Base-by-base conservation (phyloP, 1,140 invertebrate genomes). In the Gryon sp. region DNA sequence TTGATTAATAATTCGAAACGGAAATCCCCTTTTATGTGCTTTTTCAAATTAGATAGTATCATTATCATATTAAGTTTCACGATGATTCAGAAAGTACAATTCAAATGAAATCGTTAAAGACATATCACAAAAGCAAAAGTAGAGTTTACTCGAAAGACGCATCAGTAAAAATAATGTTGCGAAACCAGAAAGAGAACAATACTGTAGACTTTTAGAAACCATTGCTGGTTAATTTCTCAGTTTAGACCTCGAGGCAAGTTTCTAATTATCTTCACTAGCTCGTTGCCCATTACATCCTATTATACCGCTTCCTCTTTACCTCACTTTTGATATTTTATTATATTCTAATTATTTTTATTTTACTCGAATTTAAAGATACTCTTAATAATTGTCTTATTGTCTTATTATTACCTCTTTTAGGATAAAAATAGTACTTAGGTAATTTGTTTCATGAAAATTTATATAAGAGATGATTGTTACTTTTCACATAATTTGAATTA, bases 241-340 rank as follows among this genome's bases (percentile, higher is more conserved):
- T 36, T 60, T 52, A 41, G 22, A 73, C 50, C 76, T 72, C 59
- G 80, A 52, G 73, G 80, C 78, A 62, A 70, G 66, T 80, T 82
- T 77, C 81, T 83, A 83, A 83, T 83, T 83, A 83, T 78, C 79
- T 73, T 52, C 41, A 68, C 70, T 69, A 38, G 38, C 55, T n/a
- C 36, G 48, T 62, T 50, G 30, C n/a, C 50, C 46, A 40, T 62
- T 62, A 53, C 68, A 53, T 52, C 11, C 14, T 41, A 41, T 36
- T 66, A 11, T 32, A 55, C 52, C 48, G 53, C 40, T 62, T 72
- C 46, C 38, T 66, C 68, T 72, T 48, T 50, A 68, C 79, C 62
- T 32, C 76, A 79, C 36, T 50, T 53, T 60, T 53, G 20, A 46
- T 79, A 60, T 80, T 46, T 41, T 59, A 36, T 46, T 66, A 65